Conservation (phyloP, 2,888 invertebrate genomes). For the Acleris laterana region DNA sequence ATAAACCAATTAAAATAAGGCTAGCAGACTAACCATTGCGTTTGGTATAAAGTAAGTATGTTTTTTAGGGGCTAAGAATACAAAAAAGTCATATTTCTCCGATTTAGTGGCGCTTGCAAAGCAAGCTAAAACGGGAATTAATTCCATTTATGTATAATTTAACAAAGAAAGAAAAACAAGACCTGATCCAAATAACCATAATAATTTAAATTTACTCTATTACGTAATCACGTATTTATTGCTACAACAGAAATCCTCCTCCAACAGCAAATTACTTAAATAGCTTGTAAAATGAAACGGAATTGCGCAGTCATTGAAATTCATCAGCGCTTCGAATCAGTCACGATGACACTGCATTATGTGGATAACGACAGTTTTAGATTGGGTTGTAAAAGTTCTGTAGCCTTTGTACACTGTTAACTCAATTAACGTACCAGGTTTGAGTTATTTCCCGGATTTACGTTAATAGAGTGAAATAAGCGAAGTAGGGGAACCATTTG, state of each 20-base stretch:
- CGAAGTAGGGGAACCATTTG: no score
- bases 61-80: no score
- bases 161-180: neutral
- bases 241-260: neutral
- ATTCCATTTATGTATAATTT: no score
- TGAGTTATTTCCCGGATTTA: no score
- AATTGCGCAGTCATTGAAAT: conserved; percentile 35
- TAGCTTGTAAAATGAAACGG: conserved; percentile 16
- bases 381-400: conserved; percentile 31
- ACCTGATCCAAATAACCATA: no score
- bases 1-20: no score
- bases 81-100: no score
- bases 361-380: conserved; percentile 33
- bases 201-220: neutral
- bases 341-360: conserved; percentile 27
- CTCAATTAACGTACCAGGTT: conserved; percentile 23
- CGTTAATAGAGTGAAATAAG: no score
- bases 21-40: no score
- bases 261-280: conserved; percentile 9
- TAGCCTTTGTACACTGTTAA: conserved; percentile 28
- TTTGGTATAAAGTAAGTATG: no score
- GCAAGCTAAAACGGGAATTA: no score
- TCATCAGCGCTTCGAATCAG: conserved; percentile 26
- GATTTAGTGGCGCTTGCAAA: no score
- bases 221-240: neutral